Evolutionary conservation across 2,888 invertebrate species (phyloP).

Genomic region (Tinea semifulvella): DNA sequence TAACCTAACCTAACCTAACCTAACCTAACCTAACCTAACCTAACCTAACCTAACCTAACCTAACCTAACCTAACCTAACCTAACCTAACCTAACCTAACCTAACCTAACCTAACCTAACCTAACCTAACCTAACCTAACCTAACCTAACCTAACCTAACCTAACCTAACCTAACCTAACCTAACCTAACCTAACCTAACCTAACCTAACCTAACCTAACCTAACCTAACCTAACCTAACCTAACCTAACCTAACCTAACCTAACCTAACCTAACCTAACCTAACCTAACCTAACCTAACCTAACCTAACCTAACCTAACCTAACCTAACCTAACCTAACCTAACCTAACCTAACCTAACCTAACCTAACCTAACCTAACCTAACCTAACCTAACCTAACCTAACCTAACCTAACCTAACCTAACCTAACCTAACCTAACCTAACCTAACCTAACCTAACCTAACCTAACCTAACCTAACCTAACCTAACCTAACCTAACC

Average conservation of each 20-base stretch:
- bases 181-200: slow-evolving; percentile 16
- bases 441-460: slow-evolving; percentile 19
- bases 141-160: slow-evolving; percentile 22
- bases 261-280: slow-evolving; percentile 19
- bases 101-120: slow-evolving; percentile 15
- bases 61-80: slow-evolving; percentile 16
- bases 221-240: slow-evolving; percentile 19
- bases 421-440: slow-evolving; percentile 19
- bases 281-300: slow-evolving; percentile 19
- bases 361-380: slow-evolving; percentile 19
- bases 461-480: slow-evolving; percentile 13
- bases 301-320: slow-evolving; percentile 19
- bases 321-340: slow-evolving; percentile 19
- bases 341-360: slow-evolving; percentile 19
- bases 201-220: slow-evolving; percentile 16
- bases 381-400: slow-evolving; percentile 19
- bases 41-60: slow-evolving; percentile 16
- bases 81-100: slow-evolving; percentile 16
- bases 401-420: slow-evolving; percentile 19
- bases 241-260: slow-evolving; percentile 19
- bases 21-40: slow-evolving; percentile 16
- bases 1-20: slow-evolving; percentile 16
- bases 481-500: slow-evolving; percentile 17
- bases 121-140: slow-evolving; percentile 5
- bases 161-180: slow-evolving; percentile 16